Base-by-base conservation (phyloP, 2,888 invertebrate genomes). In the Axea sp. region DNA sequence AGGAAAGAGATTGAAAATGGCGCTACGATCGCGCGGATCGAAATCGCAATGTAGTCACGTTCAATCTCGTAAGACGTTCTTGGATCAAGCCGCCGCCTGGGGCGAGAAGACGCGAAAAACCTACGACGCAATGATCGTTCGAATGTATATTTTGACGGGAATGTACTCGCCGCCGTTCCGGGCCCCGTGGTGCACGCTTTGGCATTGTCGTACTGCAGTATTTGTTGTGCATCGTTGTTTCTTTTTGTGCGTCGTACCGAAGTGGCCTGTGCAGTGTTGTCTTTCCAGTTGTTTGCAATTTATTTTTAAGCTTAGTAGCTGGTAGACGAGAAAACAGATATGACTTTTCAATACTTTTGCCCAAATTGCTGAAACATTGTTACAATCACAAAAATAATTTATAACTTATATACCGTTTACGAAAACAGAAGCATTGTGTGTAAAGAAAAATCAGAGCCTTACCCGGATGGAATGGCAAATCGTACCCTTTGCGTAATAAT, bases 211-310 rank as follows among this genome's bases (percentile, higher is more conserved):
- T 60, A 69, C 22, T 26, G 69, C 68, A 75, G 73, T 75, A 74
- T 77, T 77, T 75, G 68, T 80, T 80, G 79, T 80, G 82, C 77
- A 79, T 81, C 78, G 76, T 80, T 76, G 74, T 76, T 55, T 68
- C 55, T 51, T 55, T 41, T 60, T 55, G 69, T 71, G 62, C 69
- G 62, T 55, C 60, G 78, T 78, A 75, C 71, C 75, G 77, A 78
- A 78, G 76, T 83, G 82, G 84, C 84, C 81, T 83, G 84, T 76
- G 80, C 82, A 84, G 83, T 80, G 47, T 64, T 77, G 45, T 73
- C 53, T 72, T 68, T 72, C 22, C 43, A 47, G 39, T 71, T 67
- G 62, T 64, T 62, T 82, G 53, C 47, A 60, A 30, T 71, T 55
- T 47, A 31, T 77, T 78, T 77, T 79, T 83, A 83, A 83, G 80